These are phyloP conservation scores for Caenorhabditis uteleia DNA, from an alignment of 2,888 invertebrate species.

Conservation along the genomic window DNA sequence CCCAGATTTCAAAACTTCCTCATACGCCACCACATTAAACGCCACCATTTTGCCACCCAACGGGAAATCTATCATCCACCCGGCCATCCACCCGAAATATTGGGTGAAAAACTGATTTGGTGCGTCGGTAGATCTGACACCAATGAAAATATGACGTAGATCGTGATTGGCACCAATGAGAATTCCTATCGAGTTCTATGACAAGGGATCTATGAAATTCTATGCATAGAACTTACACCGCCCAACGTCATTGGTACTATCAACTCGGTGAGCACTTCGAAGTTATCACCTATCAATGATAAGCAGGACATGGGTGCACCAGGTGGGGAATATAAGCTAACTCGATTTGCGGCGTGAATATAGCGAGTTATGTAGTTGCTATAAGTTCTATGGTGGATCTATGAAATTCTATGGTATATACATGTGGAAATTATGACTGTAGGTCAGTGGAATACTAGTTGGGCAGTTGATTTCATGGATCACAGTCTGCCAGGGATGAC, in stretches of 20 bases:
- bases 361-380: too few relatives aligned
- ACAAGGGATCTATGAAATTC: too few relatives aligned
- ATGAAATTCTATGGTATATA: too few relatives aligned
- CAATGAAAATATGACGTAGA: constrained; percentile 21
- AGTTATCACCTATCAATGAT: too few relatives aligned
- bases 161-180: constrained; percentile 29
- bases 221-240: too few relatives aligned
- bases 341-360: constrained; percentile 38
- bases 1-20: constrained; percentile 24
- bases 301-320: too few relatives aligned
- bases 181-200: constrained; percentile 17
- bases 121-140: constrained; percentile 26
- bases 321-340: constrained; percentile 23
- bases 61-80: constrained; percentile 26
- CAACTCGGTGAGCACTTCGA: too few relatives aligned
- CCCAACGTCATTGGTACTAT: too few relatives aligned
- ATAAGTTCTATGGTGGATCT: too few relatives aligned
- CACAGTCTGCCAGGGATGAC: constrained; percentile 28
- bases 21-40: constrained; percentile 25
- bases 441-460: too few relatives aligned
- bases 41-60: constrained; percentile 34
- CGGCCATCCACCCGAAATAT: constrained; percentile 21
- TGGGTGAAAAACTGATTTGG: constrained; percentile 23
- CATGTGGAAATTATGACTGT: too few relatives aligned
- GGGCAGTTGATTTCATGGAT: constrained; percentile 33